These are phyloP conservation scores for Cossypha niveicapilla DNA, from an alignment of 2,797 vertebrate species.

Conservation along the genomic window DNA sequence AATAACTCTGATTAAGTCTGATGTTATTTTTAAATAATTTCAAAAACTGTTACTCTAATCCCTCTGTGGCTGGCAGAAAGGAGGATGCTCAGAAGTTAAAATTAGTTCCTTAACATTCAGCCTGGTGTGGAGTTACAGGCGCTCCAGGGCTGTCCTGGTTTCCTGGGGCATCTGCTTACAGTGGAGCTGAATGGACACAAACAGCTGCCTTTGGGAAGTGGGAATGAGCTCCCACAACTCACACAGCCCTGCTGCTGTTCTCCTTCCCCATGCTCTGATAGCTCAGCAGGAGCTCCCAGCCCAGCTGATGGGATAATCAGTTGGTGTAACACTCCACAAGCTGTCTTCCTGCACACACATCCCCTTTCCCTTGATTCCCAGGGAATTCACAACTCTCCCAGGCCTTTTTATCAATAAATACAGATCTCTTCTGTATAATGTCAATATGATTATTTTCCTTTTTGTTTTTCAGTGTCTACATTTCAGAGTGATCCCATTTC, in stretches of 20 bases:
- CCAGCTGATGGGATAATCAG: neutral
- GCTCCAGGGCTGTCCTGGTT: neutral
- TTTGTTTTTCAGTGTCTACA: neutral
- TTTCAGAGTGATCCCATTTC: neutral
- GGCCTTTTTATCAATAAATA: neutral
- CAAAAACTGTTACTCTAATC: constrained; percentile 34
- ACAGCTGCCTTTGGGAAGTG: neutral
- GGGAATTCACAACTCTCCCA: neutral
- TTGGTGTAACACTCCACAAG: neutral
- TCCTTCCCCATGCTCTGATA: neutral
- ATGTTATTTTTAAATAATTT: constrained; percentile 42
- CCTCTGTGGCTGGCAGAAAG: neutral
- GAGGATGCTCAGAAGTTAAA: constrained; percentile 46
- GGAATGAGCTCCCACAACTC: neutral
- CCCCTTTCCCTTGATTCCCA: neutral
- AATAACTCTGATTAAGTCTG: constrained; percentile 27
- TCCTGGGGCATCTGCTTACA: neutral
- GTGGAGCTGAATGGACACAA: neutral
- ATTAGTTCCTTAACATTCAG: constrained; percentile 32
- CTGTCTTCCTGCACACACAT: neutral
- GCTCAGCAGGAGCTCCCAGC: neutral
- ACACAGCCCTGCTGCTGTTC: neutral
- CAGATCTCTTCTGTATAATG: neutral
- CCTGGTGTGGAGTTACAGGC: constrained; percentile 15
- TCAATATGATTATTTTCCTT: neutral